Base-by-base conservation (phyloP, 2,888 invertebrate species). In the Steinernema hermaphroditum region DNA sequence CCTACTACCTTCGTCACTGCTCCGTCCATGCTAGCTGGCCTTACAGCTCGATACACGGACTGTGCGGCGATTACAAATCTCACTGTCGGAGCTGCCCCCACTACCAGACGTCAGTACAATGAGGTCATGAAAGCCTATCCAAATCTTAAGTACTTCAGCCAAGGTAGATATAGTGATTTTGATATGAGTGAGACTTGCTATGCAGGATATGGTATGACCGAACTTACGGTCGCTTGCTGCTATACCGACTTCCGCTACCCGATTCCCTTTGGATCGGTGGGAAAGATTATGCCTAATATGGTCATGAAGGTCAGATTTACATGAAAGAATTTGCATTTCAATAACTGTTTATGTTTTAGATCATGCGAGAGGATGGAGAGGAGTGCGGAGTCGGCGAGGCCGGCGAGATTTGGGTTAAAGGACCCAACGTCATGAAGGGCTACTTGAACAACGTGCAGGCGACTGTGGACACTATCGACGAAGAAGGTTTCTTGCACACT, bases 331-430 rank as follows among this genome's bases (percentile, higher is more conserved):
- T n/a, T n/a, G n/a, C n/a, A n/a, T n/a, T n/a, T n/a, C n/a, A n/a
- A n/a, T n/a, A n/a, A n/a, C n/a, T n/a, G n/a, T n/a, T n/a, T n/a
- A n/a, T n/a, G n/a, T n/a, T 75, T 75, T 76, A 81, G 72, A 78
- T 84, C 1, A 80, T 87, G 34, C 80, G 86, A 19, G 86, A 89
- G 76, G 91, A 89, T 1, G 92, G 91, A 0, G 83, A 88, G 80
- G 82, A 87, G 73, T 87, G 91, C 29, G 91, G 90, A 0, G 89
- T 91, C 0, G 90, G 91, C 79, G 89, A 92, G 86, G 90, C 91
- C 74, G 95, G 95, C 9, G 94, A 95, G 87, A 86, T 94, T 0
- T 96, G 96, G 88, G 92, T 96, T 19, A 93, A 94, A 86, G 96
- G 96, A 34, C 80, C 82, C 6, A 78, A 94, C 87, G 94, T 96